These are phyloP conservation scores for Sylvietta virens DNA, from an alignment of 2,113 vertebrate species.

Conservation along the genomic window DNA sequence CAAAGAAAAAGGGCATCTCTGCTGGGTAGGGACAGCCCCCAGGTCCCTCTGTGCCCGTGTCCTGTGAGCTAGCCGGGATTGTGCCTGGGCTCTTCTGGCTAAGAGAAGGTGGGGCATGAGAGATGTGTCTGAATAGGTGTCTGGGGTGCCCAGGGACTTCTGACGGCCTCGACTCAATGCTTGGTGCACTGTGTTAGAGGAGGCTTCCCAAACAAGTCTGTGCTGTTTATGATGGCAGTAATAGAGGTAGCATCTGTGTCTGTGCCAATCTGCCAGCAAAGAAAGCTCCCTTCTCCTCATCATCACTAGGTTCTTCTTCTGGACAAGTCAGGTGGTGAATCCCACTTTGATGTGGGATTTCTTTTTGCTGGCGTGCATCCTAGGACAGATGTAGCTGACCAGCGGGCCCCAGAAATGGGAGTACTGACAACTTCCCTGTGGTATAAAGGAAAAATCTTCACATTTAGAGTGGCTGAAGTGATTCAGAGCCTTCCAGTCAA, in stretches of 20 bases:
- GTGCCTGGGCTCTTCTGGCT: background rate
- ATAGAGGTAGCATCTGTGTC: background rate
- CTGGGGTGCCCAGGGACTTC: background rate
- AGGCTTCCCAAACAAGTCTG: background rate
- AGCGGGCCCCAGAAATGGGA: background rate
- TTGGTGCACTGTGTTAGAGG: background rate
- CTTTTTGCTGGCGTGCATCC: background rate
- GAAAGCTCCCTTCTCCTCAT: background rate
- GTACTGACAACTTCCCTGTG: background rate
- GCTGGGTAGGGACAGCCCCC: background rate
- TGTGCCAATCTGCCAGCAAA: background rate
- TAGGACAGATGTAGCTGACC: background rate
- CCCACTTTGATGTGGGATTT: background rate
- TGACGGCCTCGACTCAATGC: background rate
- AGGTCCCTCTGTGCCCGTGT: background rate
- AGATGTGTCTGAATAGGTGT: accelerated
- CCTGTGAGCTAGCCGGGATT: background rate
- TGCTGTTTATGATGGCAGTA: background rate
- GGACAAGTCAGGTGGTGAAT: background rate
- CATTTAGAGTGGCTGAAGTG: background rate
- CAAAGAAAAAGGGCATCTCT: background rate
- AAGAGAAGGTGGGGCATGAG: background rate
- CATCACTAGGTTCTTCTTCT: background rate
- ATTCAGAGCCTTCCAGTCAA: background rate
- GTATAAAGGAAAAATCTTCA: background rate